Base-by-base conservation (phyloP, 2,797 vertebrate species). In the Stomatorhinus walkeri region DNA sequence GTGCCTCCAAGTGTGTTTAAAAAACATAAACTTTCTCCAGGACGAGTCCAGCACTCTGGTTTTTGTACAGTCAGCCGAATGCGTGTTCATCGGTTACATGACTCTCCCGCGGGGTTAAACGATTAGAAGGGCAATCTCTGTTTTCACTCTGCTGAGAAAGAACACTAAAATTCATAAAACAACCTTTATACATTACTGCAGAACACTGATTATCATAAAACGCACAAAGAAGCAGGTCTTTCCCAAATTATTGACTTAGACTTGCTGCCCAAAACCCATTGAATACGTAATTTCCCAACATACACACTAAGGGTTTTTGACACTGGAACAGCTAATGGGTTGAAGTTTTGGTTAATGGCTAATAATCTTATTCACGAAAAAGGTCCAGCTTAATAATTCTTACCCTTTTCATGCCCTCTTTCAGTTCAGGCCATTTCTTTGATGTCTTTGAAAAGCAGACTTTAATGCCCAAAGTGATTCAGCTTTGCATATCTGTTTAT, bases 371-470 rank as follows among this genome's bases (percentile, higher is more conserved):
- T 14, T 36, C 52, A 24, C 5, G 4, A 40, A 40, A 40, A 87
- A 36, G 84, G 14, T 56, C 85, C 52, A n/a, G 2, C 49, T 87
- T 51, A 87, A 19, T 56, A 22, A 59, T 36, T 59, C 49, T 86
- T 40, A 51, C 51, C 16, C 51, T 43, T 59, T 54, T 59, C 32
- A 22, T 56, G 85, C 28, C 85, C 52, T 8, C 14, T 87, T 59
- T 87, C 32, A 56, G 16, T 87, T 36, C 51, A 40, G 32, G 36
- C 32, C 9, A 32, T 79, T 88, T 85, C 40, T 87, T 46, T 61
- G 36, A 87, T 48, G 86, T 64, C 43, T 86, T 68, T 64, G 85
- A 40, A 87, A 87, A 87, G 85, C 32, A 54, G 85, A 43, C 52
- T 36, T 28, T 87, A 56, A 51, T 87, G 51, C 36, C 51, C 12